Conservation (phyloP, 2,113 vertebrate species). For the Barbus barbus region DNA sequence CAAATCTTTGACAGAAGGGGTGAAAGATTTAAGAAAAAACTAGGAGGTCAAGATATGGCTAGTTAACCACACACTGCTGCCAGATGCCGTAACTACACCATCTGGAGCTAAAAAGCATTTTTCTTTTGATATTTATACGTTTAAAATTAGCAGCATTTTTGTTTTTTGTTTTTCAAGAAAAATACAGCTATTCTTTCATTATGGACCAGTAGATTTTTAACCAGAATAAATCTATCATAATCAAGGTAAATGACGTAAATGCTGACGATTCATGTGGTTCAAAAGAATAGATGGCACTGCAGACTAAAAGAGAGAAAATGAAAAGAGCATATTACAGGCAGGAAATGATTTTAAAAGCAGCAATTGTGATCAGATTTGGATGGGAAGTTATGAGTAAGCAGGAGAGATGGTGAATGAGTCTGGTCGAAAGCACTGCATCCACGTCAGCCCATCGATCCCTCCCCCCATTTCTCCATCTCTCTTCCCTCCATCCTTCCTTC, state of each 20-base stretch:
- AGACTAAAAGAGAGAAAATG: neutral
- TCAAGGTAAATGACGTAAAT: neutral
- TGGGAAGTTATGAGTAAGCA: conserved; percentile 29
- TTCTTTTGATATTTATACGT: neutral
- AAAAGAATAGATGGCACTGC: neutral
- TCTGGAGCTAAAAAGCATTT: neutral
- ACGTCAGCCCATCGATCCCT: conserved; percentile 49
- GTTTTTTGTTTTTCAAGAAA: neutral
- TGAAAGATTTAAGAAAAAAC: neutral
- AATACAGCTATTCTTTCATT: neutral
- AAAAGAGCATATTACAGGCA: conserved; percentile 12
- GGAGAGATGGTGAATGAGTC: neutral
- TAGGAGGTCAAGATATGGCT: conserved; percentile 3
- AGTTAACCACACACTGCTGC: neutral
- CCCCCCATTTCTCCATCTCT: conserved; percentile 13
- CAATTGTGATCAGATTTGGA: neutral
- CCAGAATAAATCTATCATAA: neutral
- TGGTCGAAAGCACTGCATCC: conserved; percentile 13
- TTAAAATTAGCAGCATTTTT: neutral
- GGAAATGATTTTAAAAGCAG: conserved; percentile 24
- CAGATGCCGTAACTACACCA: neutral
- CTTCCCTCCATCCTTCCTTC: conserved; percentile 15
- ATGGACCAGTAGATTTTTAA: neutral
- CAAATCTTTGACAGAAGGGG: neutral
- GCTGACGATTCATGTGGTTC: neutral